phyloP scores from a whole-genome alignment of 2,797 vertebrate species.

The Myotis planiceps region DNA sequence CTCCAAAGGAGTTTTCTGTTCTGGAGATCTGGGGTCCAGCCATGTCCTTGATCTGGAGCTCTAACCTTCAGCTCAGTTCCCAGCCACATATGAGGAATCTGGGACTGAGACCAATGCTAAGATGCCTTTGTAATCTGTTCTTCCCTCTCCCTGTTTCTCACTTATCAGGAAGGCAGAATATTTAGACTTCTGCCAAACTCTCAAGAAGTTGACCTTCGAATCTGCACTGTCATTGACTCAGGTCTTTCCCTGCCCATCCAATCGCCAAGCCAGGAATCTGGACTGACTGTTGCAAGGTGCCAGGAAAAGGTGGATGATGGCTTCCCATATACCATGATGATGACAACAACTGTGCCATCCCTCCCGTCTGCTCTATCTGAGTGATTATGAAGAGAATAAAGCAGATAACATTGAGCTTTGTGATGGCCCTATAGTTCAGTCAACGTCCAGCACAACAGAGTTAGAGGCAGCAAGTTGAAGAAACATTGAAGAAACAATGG shows the following conservation, averaged over 20 bases:
- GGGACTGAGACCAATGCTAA: not conserved
- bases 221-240: not conserved
- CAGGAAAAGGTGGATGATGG: not conserved
- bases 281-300: not conserved
- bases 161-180: not conserved
- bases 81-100: not conserved
- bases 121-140: not conserved
- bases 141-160: not conserved
- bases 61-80: not conserved
- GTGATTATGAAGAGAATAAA: not conserved
- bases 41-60: not conserved
- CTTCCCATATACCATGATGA: not conserved
- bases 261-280: not conserved
- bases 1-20: not conserved
- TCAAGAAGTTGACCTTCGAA: not conserved
- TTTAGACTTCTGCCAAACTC: conserved; percentile 5
- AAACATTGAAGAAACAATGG: not conserved
- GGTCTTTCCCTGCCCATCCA: not conserved
- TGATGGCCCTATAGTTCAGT: not conserved
- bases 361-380: not conserved
- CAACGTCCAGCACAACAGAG: not conserved
- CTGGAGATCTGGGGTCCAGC: not conserved
- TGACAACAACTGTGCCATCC: not conserved
- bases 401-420: not conserved
- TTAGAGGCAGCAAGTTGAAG: not conserved